Base-by-base conservation (phyloP, 1,140 invertebrate species). In the Musca domestica region DNA sequence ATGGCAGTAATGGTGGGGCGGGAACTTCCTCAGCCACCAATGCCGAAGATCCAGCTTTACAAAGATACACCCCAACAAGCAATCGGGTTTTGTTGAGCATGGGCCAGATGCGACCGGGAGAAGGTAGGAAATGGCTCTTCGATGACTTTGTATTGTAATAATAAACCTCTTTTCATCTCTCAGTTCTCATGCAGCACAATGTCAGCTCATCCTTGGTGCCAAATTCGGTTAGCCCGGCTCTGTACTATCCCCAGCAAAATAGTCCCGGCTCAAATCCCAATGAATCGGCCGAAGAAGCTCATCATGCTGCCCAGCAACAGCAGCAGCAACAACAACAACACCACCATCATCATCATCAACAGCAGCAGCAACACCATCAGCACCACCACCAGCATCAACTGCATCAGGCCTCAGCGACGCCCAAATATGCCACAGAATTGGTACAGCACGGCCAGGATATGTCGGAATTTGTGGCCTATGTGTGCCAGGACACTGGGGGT, bases 391-490 rank as follows among this genome's bases (percentile, higher is more conserved):
- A 67, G 46, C 70, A 48, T 30, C 69, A 74, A 56, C 67, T 82
- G 34, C 34, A 51, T 41, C 52, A 66, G 65, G 27, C 48, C 17
- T 22, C 34, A 49, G 63, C 48, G 1, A 23, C 51, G 25, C 46
- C 63, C 19, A 71, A 71, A 68, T 73, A 73, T 68, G 41, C 63
- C 51, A 41, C 64, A 23, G 64, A 71, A n/a, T 54, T 52, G 66
- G 67, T 67, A 75, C 69, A 71, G 66, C 56, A 61, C 41, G 64
- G 73, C 4, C 91, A 95, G 81, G 95, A 97, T 82, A 95, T 98
- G 66, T 93, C 94, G 0, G 95, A 98, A 83, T 98, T 97, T 84
- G 95, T 98, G 34, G 97, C 95, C 34, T 94, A 98, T 75, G 95
- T 98, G 52, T 98, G 95, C 80, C 95, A 97, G 84, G 95, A 97